Conservation (phyloP, 2,888 invertebrate species). For the Rhorus exstirpatorius region DNA sequence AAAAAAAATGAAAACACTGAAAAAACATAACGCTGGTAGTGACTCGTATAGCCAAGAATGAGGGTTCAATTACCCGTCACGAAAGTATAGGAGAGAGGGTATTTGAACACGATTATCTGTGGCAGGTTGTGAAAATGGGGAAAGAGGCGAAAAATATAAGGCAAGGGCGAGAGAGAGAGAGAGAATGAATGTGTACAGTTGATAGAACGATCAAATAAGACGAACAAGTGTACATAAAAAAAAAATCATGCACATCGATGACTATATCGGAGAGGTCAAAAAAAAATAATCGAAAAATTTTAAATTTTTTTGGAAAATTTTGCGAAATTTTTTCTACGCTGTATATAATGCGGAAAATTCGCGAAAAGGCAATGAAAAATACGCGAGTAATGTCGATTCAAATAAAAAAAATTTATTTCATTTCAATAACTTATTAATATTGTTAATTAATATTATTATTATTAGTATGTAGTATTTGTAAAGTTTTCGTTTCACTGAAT, state of each 20-base stretch:
- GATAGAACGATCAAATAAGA: constrained; percentile 43
- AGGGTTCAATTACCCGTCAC: constrained; percentile 38
- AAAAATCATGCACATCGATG: neutral
- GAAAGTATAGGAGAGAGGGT: neutral
- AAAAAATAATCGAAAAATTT: constrained; percentile 5
- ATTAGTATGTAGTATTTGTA: no score
- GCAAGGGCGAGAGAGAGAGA: neutral
- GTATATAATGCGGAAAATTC: no score
- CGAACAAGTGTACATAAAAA: constrained; percentile 21
- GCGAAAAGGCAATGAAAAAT: no score
- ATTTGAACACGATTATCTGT: constrained; percentile 43
- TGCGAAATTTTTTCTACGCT: neutral
- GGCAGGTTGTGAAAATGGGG: constrained; percentile 44
- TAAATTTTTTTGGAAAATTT: neutral
- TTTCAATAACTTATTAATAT: no score
- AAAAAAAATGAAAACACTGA: neutral
- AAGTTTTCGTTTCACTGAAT: no score
- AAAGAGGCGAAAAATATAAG: constrained; percentile 5
- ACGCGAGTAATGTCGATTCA: no score
- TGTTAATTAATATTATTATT: no score
- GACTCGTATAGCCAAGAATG: constrained; percentile 27
- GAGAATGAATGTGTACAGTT: constrained; percentile 17
- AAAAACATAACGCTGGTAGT: constrained; percentile 6
- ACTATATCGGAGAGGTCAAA: constrained; percentile 6
- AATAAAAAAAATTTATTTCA: no score